Percentiles rank a stretch among this genome's conserved stretches.
Evolutionary conservation across 2,797 vertebrate genomes (phyloP).

Genomic region (Novumbra hubbsi): DNA sequence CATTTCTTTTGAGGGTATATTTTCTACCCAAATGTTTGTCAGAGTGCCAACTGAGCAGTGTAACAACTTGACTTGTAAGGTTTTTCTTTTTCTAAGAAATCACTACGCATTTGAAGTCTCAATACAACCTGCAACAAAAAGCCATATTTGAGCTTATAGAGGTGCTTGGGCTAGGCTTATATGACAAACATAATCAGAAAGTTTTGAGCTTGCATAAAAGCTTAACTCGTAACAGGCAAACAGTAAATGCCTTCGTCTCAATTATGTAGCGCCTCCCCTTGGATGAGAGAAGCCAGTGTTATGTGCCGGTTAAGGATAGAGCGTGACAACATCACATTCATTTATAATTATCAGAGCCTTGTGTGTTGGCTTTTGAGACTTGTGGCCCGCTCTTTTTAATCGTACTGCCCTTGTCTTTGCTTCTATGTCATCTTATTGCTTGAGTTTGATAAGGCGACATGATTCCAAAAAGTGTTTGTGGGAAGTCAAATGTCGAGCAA

Average conservation of each 20-base stretch:
- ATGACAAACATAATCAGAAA: conserved; percentile 28
- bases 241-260: background rate
- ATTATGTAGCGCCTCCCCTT: too few relatives aligned
- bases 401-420: too few relatives aligned
- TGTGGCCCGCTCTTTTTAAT: too few relatives aligned
- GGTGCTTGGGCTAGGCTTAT: conserved; percentile 52
- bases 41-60: conserved; percentile 35
- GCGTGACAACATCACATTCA: too few relatives aligned
- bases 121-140: conserved; percentile 36
- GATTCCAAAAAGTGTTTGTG: too few relatives aligned
- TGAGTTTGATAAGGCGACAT: too few relatives aligned
- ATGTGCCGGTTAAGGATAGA: too few relatives aligned
- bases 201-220: conserved; percentile 20
- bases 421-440: too few relatives aligned
- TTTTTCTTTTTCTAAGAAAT: conserved; percentile 51
- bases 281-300: too few relatives aligned
- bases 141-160: conserved; percentile 43
- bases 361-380: too few relatives aligned
- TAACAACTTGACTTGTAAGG: conserved; percentile 48
- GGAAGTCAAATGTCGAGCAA: too few relatives aligned
- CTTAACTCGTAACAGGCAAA: background rate
- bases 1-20: conserved; percentile 50
- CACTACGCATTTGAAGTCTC: conserved; percentile 60
- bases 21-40: conserved; percentile 39
- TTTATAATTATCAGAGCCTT: too few relatives aligned